Base-by-base conservation (phyloP, 2,113 vertebrate genomes). In the Lophochroa leadbeateri region DNA sequence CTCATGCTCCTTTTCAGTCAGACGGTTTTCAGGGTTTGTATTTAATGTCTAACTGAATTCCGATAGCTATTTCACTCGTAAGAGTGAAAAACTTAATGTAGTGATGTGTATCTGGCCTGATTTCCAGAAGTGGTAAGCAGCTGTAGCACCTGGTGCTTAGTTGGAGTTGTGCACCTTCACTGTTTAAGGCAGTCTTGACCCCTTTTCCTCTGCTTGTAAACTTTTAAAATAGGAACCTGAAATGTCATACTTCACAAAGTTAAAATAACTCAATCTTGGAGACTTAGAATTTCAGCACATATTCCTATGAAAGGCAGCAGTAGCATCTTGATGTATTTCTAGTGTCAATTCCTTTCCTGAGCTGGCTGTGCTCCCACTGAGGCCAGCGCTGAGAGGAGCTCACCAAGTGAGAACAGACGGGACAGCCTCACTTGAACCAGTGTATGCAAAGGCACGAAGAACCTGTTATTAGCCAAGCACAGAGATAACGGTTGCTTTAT, bases 371-470 rank as follows among this genome's bases (percentile, higher is more conserved):
- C 37, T 47, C 33, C 55, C 29, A 1, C 2, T 0, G 43, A 35
- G 31, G 27, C 8, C 47, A 5, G 7, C 1, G n/a, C 88, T 17
- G 11, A 16, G 16, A 28, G 7, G 44, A 55, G 55, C 74, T 35
- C 25, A 4, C 15, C 8, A 1, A 20, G 23, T 3, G 20, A 24
- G 41, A 19, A 13, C 31, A 67, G 24, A 28, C 0, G 4, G 33
- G 52, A 11, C 4, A 17, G 21, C 11, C 41, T 23, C 13, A 1
- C 11, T 0, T 53, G 29, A 69, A 18, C 6, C 1, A 0, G 5
- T 17, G 43, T 39, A 2, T 19, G 19, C 35, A 39, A 25, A 80
- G 33, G 41, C 27, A 7, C 0, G 4, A 37, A n/a, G 55, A 81
- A 43, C 25, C 13, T 25, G 4, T 60, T 60, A 8, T 11, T 43